A percentile compares a stretch with the other conserved stretches of the same genome.
Evolutionary conservation across 2,797 vertebrate species (phyloP).

Genomic region (Cephalopachus bancanus): DNA sequence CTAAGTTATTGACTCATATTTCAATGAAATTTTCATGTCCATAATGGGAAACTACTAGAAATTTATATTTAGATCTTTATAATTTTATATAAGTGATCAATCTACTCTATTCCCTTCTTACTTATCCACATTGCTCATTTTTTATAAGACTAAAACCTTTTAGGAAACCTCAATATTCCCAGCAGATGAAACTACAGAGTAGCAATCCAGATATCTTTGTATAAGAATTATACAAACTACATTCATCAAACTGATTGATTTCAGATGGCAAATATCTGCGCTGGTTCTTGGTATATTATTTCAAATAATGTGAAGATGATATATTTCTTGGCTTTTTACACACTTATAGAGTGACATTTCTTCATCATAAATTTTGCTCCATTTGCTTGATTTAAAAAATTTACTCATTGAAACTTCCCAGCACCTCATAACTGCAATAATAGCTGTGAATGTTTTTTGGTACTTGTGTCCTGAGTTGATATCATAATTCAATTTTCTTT

Average conservation of each 20-base stretch:
- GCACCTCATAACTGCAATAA: neutral
- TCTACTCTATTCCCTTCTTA: constrained; percentile 15
- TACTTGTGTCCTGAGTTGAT: neutral
- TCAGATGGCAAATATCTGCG: neutral
- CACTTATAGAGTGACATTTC: neutral
- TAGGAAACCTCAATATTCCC: constrained; percentile 26
- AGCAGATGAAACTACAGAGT: constrained; percentile 30
- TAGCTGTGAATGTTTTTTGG: neutral
- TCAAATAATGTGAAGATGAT: neutral
- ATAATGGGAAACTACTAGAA: constrained; percentile 44
- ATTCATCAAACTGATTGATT: constrained; percentile 36
- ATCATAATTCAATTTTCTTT: neutral
- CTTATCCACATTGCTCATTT: constrained; percentile 13
- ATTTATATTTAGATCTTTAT: constrained; percentile 65
- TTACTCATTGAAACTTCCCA: neutral
- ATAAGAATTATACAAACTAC: constrained; percentile 22
- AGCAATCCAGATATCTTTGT: constrained; percentile 6
- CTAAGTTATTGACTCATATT: constrained; percentile 43
- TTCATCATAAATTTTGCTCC: neutral
- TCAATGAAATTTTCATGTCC: constrained; percentile 59
- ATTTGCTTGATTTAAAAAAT: constrained; percentile 24
- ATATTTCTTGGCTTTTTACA: neutral
- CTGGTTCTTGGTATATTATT: neutral
- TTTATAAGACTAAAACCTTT: constrained; percentile 54
- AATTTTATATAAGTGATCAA: constrained; percentile 54